Evolutionary conservation across 2,797 vertebrate genomes (phyloP), one percentile per base, ranked within the genome.

Genomic region (Nothura maculosa): DNA sequence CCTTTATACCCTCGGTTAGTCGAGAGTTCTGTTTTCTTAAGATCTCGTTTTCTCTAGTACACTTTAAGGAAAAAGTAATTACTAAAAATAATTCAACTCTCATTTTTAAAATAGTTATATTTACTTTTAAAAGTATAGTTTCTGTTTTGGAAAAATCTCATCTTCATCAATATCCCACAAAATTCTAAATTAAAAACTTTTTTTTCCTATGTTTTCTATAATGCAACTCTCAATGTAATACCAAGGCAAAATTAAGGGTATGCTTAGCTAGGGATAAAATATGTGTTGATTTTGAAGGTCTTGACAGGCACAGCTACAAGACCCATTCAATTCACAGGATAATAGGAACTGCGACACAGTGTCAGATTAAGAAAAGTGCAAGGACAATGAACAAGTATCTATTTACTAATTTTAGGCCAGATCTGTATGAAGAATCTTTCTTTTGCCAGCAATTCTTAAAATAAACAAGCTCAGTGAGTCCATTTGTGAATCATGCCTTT

Each of bases 31-130:
- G n/a, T 70, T 93, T 93, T 75, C 73, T 62, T 14, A 81, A 62
- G 45, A 42, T 77, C 34, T 83, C 13, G 3, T 91, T 82, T 80
- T 54, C 68, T 69, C 63, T 32, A 55, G 30, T 60, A 30, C 36
- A 68, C 85, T 90, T 92, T 79, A 60, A 80, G 67, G 83, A 75
- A 50, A 34, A 72, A 48, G 52, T 77, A 85, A 75, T 40, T 78
- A 1, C 47, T 67, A 91, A 89, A 89, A 93, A 69, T 72, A 87
- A 87, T 79, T 76, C 15, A 78, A 73, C n/a, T 30, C 2, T 66
- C 28, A 43, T 88, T 90, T 85, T 78, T 20, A 22, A 85, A 74
- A 81, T n/a, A 81, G 76, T 84, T 75, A 9, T 20, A 83, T 79
- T 89, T 90, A 67, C 72, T 93, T 84, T n/a, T 21, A 85, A 87